Conservation (phyloP, 2,888 invertebrate genomes). For the Thymelicus sylvestris region DNA sequence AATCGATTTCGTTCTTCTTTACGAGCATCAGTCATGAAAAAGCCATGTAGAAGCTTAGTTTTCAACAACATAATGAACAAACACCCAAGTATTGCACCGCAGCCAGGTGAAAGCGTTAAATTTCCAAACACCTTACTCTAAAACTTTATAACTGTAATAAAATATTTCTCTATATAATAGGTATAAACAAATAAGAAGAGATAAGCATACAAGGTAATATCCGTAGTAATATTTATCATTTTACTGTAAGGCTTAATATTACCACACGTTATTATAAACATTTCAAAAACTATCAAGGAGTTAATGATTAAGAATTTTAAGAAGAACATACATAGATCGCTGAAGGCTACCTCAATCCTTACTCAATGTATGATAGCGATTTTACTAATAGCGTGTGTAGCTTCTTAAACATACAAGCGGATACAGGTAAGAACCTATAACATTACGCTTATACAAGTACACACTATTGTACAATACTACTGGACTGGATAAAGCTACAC, state of each 20-base stretch:
- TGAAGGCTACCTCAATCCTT: constrained; percentile 34
- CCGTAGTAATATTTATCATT: constrained; percentile 35
- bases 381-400: constrained; percentile 9
- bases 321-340: constrained; percentile 8
- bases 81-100: constrained; percentile 23
- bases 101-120: constrained; percentile 39
- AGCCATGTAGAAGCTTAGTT: not conserved
- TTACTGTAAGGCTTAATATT: constrained; percentile 26
- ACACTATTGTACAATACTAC: constrained; percentile 19
- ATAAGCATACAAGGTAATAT: constrained; percentile 35
- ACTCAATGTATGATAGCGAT: constrained; percentile 14
- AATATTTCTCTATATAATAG: constrained; percentile 37
- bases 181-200: constrained; percentile 40
- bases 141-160: constrained; percentile 40
- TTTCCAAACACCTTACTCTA: constrained; percentile 37
- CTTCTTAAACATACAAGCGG: constrained; percentile 19
- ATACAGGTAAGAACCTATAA: constrained; percentile 11
- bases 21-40: no score
- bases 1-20: no score
- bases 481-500: constrained; percentile 28
- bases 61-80: not conserved
- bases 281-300: constrained; percentile 29
- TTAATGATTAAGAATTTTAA: constrained; percentile 8
- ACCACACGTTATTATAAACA: constrained; percentile 18
- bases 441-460: constrained; percentile 9